Evolutionary conservation across 2,888 invertebrate species (phyloP), one percentile per base, ranked within the genome.

Genomic region (Drosophila trichaetosa): DNA sequence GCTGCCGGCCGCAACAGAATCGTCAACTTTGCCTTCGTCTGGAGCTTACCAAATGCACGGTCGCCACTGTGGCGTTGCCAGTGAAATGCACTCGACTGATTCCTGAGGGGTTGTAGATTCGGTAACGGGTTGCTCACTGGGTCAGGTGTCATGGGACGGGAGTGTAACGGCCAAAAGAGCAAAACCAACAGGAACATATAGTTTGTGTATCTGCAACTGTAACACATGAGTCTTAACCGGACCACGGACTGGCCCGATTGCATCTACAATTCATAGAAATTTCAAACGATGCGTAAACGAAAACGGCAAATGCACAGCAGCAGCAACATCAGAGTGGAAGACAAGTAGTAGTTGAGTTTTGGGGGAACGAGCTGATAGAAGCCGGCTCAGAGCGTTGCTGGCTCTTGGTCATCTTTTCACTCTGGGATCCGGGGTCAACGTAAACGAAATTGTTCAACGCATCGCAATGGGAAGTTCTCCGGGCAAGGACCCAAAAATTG

Each of bases 261-360:
- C 91, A 92, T 91, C 91, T 92, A 87, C 91, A 91, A 92, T 91
- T 92, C 91, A 91, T 91, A 90, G 89, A 90, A 91, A 89, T 90
- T 90, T 86, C 79, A 86, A 90, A 90, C 91, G 90, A 88, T 90
- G 89, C 88, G 84, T 90, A 90, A 89, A 90, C 91, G 91, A 90
- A 90, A 90, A 90, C 83, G 90, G 87, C 90, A 89, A 87, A 85
- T 83, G 80, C 83, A 80, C 64, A 83, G 73, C 66, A 83, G 63
- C 36, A 68, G 51, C n/a, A 36, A 67, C 57, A 82, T 54, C 31
- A 60, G 48, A 51, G 38, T 6, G 56, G 29, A 40, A 24, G 27
- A 36, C 27, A n/a, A n/a, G 56, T 42, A 11, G 33, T 33, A 33
- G 33, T 33, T 33, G 42, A 21, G 42, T 42, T 42, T 42, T 6